These are phyloP conservation scores for Sycophaga agraensis DNA, from an alignment of 1,140 invertebrate genomes.

Conservation along the genomic window DNA sequence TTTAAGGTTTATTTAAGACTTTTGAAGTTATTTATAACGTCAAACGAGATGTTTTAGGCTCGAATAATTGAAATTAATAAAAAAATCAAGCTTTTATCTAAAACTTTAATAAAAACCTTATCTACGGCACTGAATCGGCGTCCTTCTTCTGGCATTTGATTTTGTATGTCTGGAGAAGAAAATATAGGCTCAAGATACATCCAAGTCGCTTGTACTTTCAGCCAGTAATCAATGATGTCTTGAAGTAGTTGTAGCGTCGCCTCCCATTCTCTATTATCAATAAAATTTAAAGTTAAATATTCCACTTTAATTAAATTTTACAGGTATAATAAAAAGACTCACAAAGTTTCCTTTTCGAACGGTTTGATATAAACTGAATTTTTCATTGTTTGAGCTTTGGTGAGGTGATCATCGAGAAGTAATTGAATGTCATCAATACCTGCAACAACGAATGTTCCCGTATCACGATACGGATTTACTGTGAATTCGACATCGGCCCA, in stretches of 20 bases:
- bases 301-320: no score
- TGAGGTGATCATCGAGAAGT: slow-evolving; percentile 93
- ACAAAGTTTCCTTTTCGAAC: slow-evolving; percentile 80
- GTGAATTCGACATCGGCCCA: slow-evolving; percentile 87
- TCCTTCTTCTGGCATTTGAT: slow-evolving; percentile 91
- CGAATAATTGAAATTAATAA: no score
- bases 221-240: slow-evolving; percentile 95
- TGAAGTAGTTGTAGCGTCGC: slow-evolving; percentile 74
- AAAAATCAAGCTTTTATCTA: no score
- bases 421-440: slow-evolving; percentile 94
- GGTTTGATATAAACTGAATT: slow-evolving; percentile 96
- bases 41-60: no score
- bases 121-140: slow-evolving; percentile 88
- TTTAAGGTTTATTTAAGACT: no score
- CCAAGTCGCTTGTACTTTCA: slow-evolving; percentile 95
- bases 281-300: slow-evolving; percentile 14
- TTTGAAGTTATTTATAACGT: no score
- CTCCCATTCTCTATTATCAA: slow-evolving; percentile 71
- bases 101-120: slow-evolving; percentile 65
- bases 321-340: slow-evolving; percentile 46
- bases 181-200: slow-evolving; percentile 98
- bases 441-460: slow-evolving; percentile 87
- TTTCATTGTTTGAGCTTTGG: slow-evolving; percentile 97
- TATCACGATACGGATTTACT: slow-evolving; percentile 80
- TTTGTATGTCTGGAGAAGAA: slow-evolving; percentile 95